These are phyloP conservation scores for Chelmon rostratus DNA, from an alignment of 2,797 vertebrate genomes.

Conservation along the genomic window DNA sequence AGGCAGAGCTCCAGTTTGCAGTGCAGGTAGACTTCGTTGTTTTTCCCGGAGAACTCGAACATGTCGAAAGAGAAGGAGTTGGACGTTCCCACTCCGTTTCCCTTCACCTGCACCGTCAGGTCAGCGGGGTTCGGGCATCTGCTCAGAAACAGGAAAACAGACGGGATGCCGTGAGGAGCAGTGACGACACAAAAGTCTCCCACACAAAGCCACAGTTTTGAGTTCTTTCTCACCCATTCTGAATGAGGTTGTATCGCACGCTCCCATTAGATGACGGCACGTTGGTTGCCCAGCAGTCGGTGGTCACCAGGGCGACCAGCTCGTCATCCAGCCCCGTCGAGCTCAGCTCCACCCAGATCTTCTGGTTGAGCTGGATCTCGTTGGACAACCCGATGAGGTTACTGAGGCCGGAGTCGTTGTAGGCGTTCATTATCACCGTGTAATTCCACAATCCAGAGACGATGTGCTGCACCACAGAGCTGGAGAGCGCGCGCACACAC, in stretches of 20 bases:
- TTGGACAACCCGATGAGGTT: background rate
- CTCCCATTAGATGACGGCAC: fast-evolving
- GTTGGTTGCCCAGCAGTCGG: slow-evolving; percentile 2
- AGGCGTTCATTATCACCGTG: background rate
- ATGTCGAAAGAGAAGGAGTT: slow-evolving; percentile 5
- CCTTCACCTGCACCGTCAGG: background rate
- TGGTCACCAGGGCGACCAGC: background rate
- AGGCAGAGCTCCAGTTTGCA: background rate
- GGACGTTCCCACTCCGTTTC: background rate
- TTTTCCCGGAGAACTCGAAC: background rate
- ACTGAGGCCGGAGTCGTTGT: background rate
- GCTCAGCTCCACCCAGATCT: background rate
- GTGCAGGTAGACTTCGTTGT: background rate
- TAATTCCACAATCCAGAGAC: background rate
- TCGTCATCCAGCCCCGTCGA: background rate
- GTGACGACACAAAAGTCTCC: too few species aligned
- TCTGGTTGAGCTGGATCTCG: background rate
- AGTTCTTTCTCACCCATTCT: background rate
- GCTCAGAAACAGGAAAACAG: background rate
- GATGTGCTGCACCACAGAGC: background rate
- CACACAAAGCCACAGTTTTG: background rate
- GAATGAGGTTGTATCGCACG: background rate
- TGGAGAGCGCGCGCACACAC: background rate
- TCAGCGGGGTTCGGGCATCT: background rate
- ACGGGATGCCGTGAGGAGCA: background rate